Conservation (phyloP, 2,113 vertebrate genomes). For the Camelus bactrianus region DNA sequence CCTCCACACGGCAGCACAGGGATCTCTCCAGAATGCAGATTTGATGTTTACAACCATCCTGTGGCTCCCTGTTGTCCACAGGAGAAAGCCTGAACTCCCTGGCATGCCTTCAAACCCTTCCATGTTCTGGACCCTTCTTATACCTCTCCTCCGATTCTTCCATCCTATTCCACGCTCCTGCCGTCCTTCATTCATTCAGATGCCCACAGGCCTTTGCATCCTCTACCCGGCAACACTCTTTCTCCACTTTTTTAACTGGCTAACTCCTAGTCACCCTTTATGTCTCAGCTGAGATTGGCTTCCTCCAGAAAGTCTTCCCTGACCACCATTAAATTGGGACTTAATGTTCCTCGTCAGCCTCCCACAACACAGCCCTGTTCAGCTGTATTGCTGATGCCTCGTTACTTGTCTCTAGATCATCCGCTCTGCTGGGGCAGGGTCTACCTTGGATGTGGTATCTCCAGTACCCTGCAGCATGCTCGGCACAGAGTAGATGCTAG, state of each 20-base stretch:
- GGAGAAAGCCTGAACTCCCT: not conserved
- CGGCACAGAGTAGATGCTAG: not conserved
- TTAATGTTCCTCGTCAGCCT: not conserved
- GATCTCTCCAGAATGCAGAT: not conserved
- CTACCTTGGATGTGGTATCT: not conserved
- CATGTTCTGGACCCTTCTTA: too few relatives aligned
- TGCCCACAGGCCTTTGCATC: not conserved
- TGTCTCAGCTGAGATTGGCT: not conserved
- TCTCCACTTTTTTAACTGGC: not conserved
- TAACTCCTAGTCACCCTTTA: not conserved
- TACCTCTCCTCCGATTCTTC: not conserved
- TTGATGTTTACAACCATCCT: not conserved
- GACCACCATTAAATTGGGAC: not conserved
- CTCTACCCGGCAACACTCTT: not conserved
- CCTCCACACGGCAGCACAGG: too few relatives aligned
- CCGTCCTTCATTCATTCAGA: not conserved
- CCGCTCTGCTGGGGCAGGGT: not conserved
- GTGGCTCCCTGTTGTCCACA: not conserved
- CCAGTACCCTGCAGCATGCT: not conserved
- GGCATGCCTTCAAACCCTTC: not conserved
- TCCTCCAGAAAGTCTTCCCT: slow-evolving; percentile 47
- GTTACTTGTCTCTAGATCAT: not conserved
- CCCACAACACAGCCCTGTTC: not conserved
- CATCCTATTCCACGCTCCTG: fast-evolving
- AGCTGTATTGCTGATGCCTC: too few relatives aligned